Conservation (phyloP, 2,888 invertebrate genomes). For the Tanypteryx hageni region DNA sequence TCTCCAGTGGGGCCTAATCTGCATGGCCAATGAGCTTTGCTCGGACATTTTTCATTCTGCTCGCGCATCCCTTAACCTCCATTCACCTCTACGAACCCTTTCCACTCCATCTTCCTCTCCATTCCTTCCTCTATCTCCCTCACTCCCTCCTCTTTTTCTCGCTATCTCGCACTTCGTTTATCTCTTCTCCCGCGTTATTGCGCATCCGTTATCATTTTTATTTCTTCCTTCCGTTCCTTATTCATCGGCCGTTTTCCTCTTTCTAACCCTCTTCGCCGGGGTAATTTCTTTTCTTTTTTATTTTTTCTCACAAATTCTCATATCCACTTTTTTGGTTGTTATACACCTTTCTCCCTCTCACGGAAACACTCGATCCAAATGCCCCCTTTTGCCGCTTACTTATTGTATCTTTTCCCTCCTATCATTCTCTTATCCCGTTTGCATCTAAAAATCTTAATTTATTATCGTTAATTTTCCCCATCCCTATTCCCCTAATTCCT, state of each 20-base stretch:
- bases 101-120: constrained; percentile 61
- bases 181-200: too few relatives aligned
- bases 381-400: too few relatives aligned
- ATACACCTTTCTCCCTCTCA: too few relatives aligned
- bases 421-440: not conserved
- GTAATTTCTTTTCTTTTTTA: too few relatives aligned
- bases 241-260: too few relatives aligned
- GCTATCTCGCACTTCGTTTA: not conserved
- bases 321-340: too few relatives aligned
- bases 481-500: not conserved
- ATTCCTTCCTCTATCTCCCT: constrained; percentile 66
- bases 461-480: not conserved
- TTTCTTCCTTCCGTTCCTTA: too few relatives aligned
- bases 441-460: not conserved
- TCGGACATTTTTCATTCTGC: constrained; percentile 54
- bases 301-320: too few relatives aligned
- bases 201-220: too few relatives aligned
- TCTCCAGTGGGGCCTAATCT: constrained; percentile 67
- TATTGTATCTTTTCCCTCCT: too few relatives aligned
- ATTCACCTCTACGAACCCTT: constrained; percentile 19
- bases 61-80: constrained; percentile 51
- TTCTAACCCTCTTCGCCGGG: too few relatives aligned
- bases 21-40: constrained; percentile 66
- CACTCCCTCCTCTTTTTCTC: not conserved
- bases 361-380: too few relatives aligned